Evolutionary conservation across 2,113 vertebrate species (phyloP), one percentile per base, ranked within the genome.

Genomic region (Sigmodon hispidus): DNA sequence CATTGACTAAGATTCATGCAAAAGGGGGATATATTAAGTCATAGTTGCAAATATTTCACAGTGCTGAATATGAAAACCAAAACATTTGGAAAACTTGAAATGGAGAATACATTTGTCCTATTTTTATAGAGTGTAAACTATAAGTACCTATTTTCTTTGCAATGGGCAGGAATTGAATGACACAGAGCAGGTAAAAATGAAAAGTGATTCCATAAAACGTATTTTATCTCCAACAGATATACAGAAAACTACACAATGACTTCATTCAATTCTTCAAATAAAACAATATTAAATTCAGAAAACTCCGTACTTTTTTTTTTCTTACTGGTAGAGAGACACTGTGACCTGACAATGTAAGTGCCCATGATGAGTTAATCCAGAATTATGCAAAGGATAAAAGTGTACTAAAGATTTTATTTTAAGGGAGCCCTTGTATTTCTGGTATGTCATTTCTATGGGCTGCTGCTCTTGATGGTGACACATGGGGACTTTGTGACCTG

Each of bases 361-460:
- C 7, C 43, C 86, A 43, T 4, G 48, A 40, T n/a, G 7, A 89
- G 26, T 91, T 57, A 50, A 40, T 84, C 7, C n/a, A 69, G 72
- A 96, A 91, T 93, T 89, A 92, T 48, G 26, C 19, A 83, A 91
- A 76, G n/a, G 83, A 89, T 31, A 75, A 59, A 77, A 59, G 22
- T 57, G 5, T 13, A 29, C 57, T 29, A 79, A 69, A 24, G 24
- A 1, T 59, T 77, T 95, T 40, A 31, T 45, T 43, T 16, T 8
- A 48, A 92, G 34, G 36, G 16, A 61, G 72, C 59, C 34, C 11
- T 91, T 72, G 70, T 26, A 70, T 69, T 89, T 84, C 79, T 93
- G 94, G 57, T 10, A 69, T 10, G 13, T 17, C 34, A 83, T 83
- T 36, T 80, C 83, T 83, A 81, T 76, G 65, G 73, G 90, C 73